These are phyloP conservation scores for Anser cygnoides DNA, from an alignment of 2,113 vertebrate species.

Conservation along the genomic window DNA sequence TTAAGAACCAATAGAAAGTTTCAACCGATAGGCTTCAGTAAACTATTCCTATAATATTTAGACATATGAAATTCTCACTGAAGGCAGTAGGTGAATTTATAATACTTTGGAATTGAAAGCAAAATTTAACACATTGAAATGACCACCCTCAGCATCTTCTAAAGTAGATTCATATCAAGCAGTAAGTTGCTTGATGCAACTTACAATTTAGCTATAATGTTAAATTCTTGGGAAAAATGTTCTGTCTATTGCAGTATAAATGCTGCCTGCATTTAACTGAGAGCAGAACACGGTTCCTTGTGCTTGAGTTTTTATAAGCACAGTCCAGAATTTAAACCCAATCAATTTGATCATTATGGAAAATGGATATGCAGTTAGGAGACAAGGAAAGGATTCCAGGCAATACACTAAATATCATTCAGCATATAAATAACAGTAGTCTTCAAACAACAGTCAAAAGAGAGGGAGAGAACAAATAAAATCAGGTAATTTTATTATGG, in stretches of 20 bases:
- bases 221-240: background rate
- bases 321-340: slow-evolving; percentile 65
- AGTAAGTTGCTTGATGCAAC: background rate
- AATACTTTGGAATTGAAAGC: background rate
- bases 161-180: background rate
- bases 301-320: slow-evolving; percentile 57
- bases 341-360: slow-evolving; percentile 79
- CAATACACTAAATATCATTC: background rate
- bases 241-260: background rate
- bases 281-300: background rate
- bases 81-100: background rate
- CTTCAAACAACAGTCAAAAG: background rate
- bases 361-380: slow-evolving; percentile 88
- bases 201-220: background rate
- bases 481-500: background rate
- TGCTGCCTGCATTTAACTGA: background rate
- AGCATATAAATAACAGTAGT: background rate
- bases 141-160: background rate
- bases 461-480: background rate
- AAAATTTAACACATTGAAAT: background rate
- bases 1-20: background rate
- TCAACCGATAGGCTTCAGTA: background rate
- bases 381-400: slow-evolving; percentile 82
- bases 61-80: background rate
- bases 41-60: background rate